Conservation (phyloP, 2,797 vertebrate species). For the Discoglossus pictus region DNA sequence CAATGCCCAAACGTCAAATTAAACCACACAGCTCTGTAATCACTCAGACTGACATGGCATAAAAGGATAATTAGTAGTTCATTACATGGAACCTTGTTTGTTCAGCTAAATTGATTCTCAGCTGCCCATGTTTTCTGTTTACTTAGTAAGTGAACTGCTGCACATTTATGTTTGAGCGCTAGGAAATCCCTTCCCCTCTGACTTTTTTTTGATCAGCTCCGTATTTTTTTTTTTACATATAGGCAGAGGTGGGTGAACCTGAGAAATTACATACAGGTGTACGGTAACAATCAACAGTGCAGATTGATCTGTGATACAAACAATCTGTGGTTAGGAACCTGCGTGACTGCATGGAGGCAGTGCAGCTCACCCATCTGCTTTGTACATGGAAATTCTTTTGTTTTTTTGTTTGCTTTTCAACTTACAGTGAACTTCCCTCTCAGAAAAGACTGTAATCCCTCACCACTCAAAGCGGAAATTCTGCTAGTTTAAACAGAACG, state of each 20-base stretch:
- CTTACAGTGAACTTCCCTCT: constrained; percentile 65
- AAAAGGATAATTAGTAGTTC: constrained; percentile 90
- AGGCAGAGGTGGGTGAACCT: constrained; percentile 69
- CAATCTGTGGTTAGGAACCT: constrained; percentile 66
- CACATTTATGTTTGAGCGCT: constrained; percentile 76
- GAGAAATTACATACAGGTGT: constrained; percentile 77
- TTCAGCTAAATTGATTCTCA: constrained; percentile 88
- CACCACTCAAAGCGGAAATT: constrained; percentile 65
- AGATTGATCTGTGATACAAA: constrained; percentile 63
- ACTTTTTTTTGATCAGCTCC: constrained; percentile 66
- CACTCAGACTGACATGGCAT: constrained; percentile 83
- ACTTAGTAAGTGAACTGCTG: constrained; percentile 73
- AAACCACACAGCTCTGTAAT: constrained; percentile 78
- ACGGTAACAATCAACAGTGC: constrained; percentile 62
- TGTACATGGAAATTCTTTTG: constrained; percentile 68
- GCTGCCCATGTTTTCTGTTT: constrained; percentile 83
- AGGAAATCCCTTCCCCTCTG: constrained; percentile 77
- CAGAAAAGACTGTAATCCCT: constrained; percentile 60
- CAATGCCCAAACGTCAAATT: constrained; percentile 81
- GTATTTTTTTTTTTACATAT: constrained; percentile 63
- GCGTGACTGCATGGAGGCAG: constrained; percentile 59
- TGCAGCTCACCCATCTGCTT: constrained; percentile 61
- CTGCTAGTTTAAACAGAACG: constrained; percentile 61
- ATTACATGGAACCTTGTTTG: constrained; percentile 88
- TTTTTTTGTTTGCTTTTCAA: constrained; percentile 73